A percentile compares a stretch with the other conserved stretches of the same genome.
Evolutionary conservation across 2,797 vertebrate genomes (phyloP).

Genomic region (Micropoecilia bifurca): DNA sequence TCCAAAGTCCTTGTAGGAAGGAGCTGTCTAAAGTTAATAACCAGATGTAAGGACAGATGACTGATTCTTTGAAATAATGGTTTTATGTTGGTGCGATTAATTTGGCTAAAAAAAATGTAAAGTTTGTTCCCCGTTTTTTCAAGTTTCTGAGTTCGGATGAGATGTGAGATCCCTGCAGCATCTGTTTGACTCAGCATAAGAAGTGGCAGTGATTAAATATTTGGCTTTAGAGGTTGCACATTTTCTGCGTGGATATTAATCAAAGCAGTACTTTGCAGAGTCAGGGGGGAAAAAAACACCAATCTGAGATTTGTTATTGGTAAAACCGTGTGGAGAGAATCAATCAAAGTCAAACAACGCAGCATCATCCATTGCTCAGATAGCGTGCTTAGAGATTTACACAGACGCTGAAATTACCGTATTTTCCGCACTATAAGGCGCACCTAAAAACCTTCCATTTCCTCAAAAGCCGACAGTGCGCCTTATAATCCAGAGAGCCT

Average conservation of each 20-base stretch:
- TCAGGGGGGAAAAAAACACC: constrained; percentile 18
- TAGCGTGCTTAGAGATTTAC: background rate
- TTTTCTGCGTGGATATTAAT: constrained; percentile 48
- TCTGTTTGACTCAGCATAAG: constrained; percentile 30
- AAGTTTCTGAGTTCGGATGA: constrained; percentile 18
- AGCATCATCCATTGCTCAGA: background rate
- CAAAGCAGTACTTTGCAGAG: constrained; percentile 29
- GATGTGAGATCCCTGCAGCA: constrained; percentile 17
- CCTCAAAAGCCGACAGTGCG: too few species aligned
- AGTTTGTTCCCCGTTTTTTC: background rate
- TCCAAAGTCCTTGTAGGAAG: background rate
- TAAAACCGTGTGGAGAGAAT: constrained; percentile 25
- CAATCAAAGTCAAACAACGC: constrained; percentile 33
- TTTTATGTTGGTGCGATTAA: background rate
- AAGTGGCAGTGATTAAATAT: constrained; percentile 45
- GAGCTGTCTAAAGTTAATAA: background rate
- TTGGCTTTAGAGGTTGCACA: constrained; percentile 18
- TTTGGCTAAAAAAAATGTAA: background rate
- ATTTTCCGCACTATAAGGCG: too few species aligned
- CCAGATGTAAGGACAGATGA: background rate
- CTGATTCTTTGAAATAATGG: background rate
- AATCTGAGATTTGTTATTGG: constrained; percentile 10
- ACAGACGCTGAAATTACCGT: background rate
- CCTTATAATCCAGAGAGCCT: too few species aligned
- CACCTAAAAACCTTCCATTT: too few species aligned